Evolutionary conservation across 2,113 vertebrate genomes (phyloP).

Genomic region (Brachirus orientalis): DNA sequence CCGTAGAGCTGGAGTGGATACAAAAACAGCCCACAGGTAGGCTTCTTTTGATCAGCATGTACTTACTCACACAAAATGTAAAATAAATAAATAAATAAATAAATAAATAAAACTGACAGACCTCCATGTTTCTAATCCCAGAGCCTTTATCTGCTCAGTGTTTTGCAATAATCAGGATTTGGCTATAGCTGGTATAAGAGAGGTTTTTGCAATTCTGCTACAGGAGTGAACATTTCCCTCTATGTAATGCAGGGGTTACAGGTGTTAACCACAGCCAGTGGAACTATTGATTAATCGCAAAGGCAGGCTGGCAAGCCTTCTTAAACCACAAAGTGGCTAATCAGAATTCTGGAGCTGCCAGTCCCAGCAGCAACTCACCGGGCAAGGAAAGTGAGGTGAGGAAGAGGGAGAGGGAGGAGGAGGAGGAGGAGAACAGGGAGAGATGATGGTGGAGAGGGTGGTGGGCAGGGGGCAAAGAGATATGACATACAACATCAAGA

Average conservation of each 20-base stretch:
- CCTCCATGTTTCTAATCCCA: slow-evolving; percentile 50
- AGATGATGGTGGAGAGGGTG: slow-evolving; percentile 31
- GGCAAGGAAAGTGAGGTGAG: slow-evolving; percentile 53
- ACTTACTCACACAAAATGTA: slow-evolving; percentile 23
- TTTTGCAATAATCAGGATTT: slow-evolving; percentile 60
- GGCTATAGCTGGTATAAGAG: slow-evolving; percentile 54
- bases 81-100: slow-evolving; percentile 26
- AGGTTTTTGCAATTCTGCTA: slow-evolving; percentile 73
- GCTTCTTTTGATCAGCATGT: slow-evolving; percentile 50
- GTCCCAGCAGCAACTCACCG: slow-evolving; percentile 58
- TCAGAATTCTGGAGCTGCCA: slow-evolving; percentile 77
- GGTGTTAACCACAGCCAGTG: slow-evolving; percentile 78
- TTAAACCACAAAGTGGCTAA: slow-evolving; percentile 79
- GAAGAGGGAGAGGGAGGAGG: slow-evolving; percentile 1
- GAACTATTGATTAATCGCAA: slow-evolving; percentile 80
- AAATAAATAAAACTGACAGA: slow-evolving; percentile 28
- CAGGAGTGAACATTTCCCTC: slow-evolving; percentile 75
- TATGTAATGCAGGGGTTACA: slow-evolving; percentile 77
- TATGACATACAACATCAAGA: slow-evolving; percentile 59
- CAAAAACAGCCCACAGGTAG: slow-evolving; percentile 69
- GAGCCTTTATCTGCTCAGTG: slow-evolving; percentile 53
- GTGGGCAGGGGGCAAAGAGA: slow-evolving; percentile 26
- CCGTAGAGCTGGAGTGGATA: slow-evolving; percentile 43
- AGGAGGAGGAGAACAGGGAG: neutral
- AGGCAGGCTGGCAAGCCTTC: slow-evolving; percentile 71